A percentile compares a stretch with the other conserved stretches of the same genome.
phyloP scores from a whole-genome alignment of 2,113 vertebrate species.

The Spea multiplicata region DNA sequence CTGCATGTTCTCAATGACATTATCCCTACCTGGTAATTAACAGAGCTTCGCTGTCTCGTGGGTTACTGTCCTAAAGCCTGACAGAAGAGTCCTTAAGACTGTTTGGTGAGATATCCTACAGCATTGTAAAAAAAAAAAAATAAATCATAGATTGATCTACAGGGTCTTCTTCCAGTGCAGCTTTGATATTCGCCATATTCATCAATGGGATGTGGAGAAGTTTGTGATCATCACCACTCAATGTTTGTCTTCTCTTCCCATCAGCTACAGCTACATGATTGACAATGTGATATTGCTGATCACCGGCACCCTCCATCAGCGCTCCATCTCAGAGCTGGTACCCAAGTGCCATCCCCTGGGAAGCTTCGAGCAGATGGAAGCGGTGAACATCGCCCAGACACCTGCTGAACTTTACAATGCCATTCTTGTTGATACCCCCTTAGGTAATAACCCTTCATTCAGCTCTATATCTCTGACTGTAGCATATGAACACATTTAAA shows the following conservation, averaged over 20 bases:
- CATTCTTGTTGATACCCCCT: conserved; percentile 94
- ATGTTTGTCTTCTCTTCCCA: neutral
- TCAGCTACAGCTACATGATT: conserved; percentile 98
- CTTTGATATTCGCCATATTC: neutral
- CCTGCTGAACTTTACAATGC: conserved; percentile 97
- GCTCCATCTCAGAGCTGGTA: conserved; percentile 91
- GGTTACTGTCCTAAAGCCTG: no score
- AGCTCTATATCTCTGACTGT: neutral
- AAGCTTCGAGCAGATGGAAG: conserved; percentile 99
- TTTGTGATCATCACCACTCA: neutral
- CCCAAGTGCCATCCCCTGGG: conserved; percentile 96
- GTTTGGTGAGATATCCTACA: no score
- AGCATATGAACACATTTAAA: no score
- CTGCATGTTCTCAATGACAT: no score
- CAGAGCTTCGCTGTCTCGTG: no score
- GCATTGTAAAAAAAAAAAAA: no score
- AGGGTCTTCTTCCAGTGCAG: neutral
- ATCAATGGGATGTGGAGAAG: neutral
- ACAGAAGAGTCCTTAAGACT: no score
- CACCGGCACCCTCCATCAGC: conserved; percentile 94
- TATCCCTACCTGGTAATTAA: no score
- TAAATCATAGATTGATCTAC: no score
- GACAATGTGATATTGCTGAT: conserved; percentile 97
- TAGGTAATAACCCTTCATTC: conserved; percentile 68
- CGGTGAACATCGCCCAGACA: conserved; percentile 97